These are phyloP conservation scores for Plemyria rubiginata DNA, from an alignment of 2,888 invertebrate genomes.

Conservation along the genomic window DNA sequence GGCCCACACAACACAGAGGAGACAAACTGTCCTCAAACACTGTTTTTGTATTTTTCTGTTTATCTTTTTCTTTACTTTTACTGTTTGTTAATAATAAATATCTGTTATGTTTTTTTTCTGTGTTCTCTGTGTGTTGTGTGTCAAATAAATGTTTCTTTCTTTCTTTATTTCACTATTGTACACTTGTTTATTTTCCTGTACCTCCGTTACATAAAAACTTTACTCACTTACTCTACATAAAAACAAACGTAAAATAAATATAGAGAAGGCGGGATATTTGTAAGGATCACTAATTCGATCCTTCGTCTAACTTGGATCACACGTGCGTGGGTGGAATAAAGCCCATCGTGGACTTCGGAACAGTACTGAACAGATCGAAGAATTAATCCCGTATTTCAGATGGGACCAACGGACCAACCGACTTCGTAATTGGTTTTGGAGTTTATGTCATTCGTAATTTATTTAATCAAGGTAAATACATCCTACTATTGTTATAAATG, in stretches of 20 bases:
- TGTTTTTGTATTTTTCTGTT: no score
- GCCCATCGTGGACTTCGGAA: constrained; percentile 9
- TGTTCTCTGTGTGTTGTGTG: no score
- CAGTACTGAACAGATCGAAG: constrained; percentile 8
- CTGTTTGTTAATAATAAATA: no score
- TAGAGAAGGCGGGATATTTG: not conserved
- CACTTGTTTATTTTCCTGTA: no score
- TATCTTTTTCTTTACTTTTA: no score
- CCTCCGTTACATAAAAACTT: no score
- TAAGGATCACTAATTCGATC: constrained; percentile 1
- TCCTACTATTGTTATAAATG: no score
- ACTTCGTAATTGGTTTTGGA: not conserved
- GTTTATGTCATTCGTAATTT: not conserved
- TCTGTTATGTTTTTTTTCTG: no score
- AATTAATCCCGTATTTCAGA: constrained; percentile 11
- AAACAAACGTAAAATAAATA: not conserved
- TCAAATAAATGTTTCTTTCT: no score
- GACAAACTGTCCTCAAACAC: no score
- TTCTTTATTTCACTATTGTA: no score
- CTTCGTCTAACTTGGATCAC: constrained; percentile 2
- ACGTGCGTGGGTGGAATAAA: constrained; percentile 7
- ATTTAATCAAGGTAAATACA: not conserved
- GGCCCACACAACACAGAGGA: no score
- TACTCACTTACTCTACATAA: not conserved
- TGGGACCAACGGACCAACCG: not conserved